Percentiles rank a stretch among this genome's conserved stretches.
Evolutionary conservation across 2,113 vertebrate genomes (phyloP).

Genomic region (Calidris pygmaea): DNA sequence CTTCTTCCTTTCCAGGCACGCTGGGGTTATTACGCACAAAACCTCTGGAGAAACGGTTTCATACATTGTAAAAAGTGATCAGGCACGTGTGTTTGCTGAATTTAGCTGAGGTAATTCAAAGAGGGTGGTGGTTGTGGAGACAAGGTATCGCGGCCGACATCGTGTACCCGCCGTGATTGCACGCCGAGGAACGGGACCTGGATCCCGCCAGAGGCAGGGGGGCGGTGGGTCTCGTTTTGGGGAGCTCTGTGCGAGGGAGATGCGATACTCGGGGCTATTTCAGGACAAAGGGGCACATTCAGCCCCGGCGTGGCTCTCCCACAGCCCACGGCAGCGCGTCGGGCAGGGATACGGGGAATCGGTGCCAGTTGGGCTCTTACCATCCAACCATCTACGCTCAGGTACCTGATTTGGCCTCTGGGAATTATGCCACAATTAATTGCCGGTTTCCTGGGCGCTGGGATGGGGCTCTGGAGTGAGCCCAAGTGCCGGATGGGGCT

Average conservation of each 20-base stretch:
- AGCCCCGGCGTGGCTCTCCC: neutral
- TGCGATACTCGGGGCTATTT: fast-evolving
- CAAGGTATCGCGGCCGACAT: neutral
- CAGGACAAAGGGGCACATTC: neutral
- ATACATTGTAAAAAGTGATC: neutral
- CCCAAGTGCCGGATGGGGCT: fast-evolving
- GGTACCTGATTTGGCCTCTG: neutral
- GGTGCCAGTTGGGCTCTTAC: fast-evolving
- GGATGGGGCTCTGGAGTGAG: neutral
- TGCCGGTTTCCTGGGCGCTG: neutral
- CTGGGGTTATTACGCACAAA: neutral
- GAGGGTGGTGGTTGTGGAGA: neutral
- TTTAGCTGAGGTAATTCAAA: neutral
- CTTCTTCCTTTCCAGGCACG: neutral
- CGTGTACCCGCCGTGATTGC: fast-evolving
- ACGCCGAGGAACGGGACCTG: fast-evolving
- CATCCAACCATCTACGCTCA: fast-evolving
- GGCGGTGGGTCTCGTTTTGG: neutral
- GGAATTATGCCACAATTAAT: neutral
- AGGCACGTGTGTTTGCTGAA: neutral
- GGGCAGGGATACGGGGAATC: fast-evolving
- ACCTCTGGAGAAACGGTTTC: neutral
- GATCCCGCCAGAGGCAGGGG: neutral
- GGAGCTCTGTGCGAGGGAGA: neutral
- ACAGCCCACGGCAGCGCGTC: fast-evolving